Evolutionary conservation across 2,113 vertebrate genomes (phyloP).

Genomic region (Phaetusa simplex): DNA sequence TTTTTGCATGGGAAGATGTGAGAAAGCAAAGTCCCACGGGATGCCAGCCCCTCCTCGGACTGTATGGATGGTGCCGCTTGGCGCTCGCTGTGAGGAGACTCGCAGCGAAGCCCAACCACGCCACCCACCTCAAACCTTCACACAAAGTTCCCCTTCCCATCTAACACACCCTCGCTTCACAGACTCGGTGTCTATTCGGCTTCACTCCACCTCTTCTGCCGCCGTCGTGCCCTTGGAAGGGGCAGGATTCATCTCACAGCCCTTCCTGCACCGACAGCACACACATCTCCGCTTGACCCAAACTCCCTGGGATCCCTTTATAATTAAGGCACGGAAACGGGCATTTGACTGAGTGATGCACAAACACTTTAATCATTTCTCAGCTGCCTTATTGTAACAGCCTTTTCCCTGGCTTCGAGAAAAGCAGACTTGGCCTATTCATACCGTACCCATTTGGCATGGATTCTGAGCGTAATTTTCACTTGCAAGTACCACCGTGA

Average conservation of each 20-base stretch:
- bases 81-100: not conserved
- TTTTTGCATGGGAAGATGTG: not conserved
- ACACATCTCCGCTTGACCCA: not conserved
- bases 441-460: not conserved
- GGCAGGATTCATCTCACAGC: not conserved
- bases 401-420: not conserved
- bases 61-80: fast-evolving
- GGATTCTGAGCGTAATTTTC: not conserved
- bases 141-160: not conserved
- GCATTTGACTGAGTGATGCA: not conserved
- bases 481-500: not conserved
- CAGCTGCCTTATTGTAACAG: not conserved
- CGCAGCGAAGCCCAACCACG: not conserved
- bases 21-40: not conserved
- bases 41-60: not conserved
- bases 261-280: not conserved
- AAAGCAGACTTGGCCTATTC: no score
- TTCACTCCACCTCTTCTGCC: not conserved
- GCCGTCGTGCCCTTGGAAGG: not conserved
- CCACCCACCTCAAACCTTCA: not conserved
- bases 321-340: not conserved
- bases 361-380: not conserved
- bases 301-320: not conserved
- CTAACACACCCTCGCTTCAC: fast-evolving
- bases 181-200: fast-evolving